Conservation (phyloP, 2,113 vertebrate genomes). For the Eurystomus gularis region DNA sequence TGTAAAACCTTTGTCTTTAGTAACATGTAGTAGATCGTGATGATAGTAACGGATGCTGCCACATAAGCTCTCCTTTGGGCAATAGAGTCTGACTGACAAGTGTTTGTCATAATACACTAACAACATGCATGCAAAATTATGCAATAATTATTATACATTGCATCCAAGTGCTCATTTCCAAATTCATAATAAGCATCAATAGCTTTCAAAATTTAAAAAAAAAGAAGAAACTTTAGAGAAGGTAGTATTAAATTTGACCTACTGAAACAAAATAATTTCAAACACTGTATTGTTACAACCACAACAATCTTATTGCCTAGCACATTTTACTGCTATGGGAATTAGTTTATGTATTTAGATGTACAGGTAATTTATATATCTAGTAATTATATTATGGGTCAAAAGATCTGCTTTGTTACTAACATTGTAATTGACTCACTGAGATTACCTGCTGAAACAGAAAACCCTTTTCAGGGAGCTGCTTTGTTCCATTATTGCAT, state of each 20-base stretch:
- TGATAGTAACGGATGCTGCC: background rate
- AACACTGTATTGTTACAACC: background rate
- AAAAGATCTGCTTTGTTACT: conserved; percentile 67
- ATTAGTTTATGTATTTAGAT: background rate
- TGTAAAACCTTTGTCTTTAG: background rate
- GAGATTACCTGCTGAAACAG: conserved; percentile 73
- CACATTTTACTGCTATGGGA: background rate
- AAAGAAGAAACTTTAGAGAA: background rate
- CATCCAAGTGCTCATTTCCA: background rate
- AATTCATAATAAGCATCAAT: background rate
- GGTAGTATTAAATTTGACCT: background rate
- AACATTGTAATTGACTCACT: background rate
- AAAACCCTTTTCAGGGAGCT: conserved; percentile 54
- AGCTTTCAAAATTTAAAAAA: background rate
- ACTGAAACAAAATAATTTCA: background rate
- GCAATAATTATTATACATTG: background rate
- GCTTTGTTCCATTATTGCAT: conserved; percentile 77
- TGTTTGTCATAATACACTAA: background rate
- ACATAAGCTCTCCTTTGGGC: background rate
- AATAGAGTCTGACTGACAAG: background rate
- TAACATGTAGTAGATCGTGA: background rate
- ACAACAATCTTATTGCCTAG: background rate
- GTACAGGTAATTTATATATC: background rate
- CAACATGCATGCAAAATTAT: background rate
- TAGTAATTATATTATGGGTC: conserved; percentile 27